A percentile compares a stretch with the other conserved stretches of the same genome.
phyloP scores from a whole-genome alignment of 2,888 invertebrate species.

The Dicroscelio sp. region DNA sequence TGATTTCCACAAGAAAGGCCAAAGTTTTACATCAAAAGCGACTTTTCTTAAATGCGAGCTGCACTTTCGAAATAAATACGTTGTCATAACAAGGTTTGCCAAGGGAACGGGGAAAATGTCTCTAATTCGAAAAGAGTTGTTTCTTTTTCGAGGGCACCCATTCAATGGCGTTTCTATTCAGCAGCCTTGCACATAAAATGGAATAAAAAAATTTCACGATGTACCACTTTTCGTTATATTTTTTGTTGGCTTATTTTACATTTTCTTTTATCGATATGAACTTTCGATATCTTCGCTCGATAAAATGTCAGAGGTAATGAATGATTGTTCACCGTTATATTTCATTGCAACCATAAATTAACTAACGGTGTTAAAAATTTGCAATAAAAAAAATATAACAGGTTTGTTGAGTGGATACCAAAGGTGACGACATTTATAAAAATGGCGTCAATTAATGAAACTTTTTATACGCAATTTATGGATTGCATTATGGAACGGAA shows the following conservation, averaged over 20 bases:
- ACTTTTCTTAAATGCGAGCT: constrained; percentile 42
- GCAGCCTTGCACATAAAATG: not conserved
- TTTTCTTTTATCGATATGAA: too few species aligned
- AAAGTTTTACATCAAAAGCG: constrained; percentile 61
- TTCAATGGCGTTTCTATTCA: constrained; percentile 15
- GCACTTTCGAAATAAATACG: constrained; percentile 57
- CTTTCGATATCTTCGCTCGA: constrained; percentile 33
- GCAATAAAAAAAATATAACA: constrained; percentile 29
- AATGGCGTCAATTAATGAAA: constrained; percentile 39
- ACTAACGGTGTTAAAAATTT: constrained; percentile 39
- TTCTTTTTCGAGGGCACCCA: not conserved
- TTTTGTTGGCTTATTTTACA: not conserved
- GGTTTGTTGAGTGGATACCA: constrained; percentile 15
- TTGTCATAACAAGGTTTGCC: constrained; percentile 53
- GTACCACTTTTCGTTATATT: constrained; percentile 7
- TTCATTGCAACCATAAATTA: constrained; percentile 46
- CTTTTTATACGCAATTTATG: constrained; percentile 27
- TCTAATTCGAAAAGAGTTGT: constrained; percentile 40
- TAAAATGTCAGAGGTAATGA: constrained; percentile 53
- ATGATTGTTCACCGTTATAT: constrained; percentile 51
- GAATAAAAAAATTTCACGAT: constrained; percentile 10
- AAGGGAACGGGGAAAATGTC: constrained; percentile 1
- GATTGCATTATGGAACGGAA: constrained; percentile 39
- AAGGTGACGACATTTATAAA: too few species aligned
- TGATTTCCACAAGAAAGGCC: constrained; percentile 47